These are phyloP conservation scores for Coracias cyanogaster DNA, from an alignment of 2,797 vertebrate genomes.

Conservation along the genomic window DNA sequence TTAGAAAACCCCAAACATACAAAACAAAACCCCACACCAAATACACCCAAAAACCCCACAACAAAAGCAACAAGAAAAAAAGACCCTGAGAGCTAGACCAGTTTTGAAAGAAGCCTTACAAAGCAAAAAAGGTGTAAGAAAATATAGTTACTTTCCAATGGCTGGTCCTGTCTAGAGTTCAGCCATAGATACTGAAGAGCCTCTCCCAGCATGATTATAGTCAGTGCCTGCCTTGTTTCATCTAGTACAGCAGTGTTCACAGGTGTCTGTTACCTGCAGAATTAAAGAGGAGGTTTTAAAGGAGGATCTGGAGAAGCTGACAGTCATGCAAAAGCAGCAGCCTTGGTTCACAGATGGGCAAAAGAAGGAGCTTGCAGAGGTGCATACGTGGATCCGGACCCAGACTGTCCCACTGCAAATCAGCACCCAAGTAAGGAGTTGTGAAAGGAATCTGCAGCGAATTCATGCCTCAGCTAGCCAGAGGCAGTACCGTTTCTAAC, in stretches of 20 bases:
- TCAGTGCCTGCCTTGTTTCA: neutral
- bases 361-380: constrained; percentile 85
- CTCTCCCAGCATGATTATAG: rapidly evolving
- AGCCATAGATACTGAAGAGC: neutral
- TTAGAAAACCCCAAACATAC: neutral
- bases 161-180: neutral
- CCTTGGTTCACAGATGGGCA: constrained; percentile 87
- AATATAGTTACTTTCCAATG: neutral
- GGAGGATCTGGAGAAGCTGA: constrained; percentile 87
- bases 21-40: neutral
- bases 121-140: neutral
- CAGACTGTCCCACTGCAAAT: constrained; percentile 81
- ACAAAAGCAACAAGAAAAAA: neutral
- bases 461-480: neutral
- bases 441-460: neutral
- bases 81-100: neutral
- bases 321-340: constrained; percentile 82
- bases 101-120: neutral
- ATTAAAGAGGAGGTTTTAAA: constrained; percentile 84
- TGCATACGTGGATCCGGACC: constrained; percentile 86
- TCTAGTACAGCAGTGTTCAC: neutral
- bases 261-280: constrained; percentile 70
- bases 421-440: constrained; percentile 78
- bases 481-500: neutral
- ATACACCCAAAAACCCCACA: too few relatives aligned